Evolutionary conservation across 1,140 invertebrate genomes (phyloP).

Genomic region (Wiebesia pumilae): DNA sequence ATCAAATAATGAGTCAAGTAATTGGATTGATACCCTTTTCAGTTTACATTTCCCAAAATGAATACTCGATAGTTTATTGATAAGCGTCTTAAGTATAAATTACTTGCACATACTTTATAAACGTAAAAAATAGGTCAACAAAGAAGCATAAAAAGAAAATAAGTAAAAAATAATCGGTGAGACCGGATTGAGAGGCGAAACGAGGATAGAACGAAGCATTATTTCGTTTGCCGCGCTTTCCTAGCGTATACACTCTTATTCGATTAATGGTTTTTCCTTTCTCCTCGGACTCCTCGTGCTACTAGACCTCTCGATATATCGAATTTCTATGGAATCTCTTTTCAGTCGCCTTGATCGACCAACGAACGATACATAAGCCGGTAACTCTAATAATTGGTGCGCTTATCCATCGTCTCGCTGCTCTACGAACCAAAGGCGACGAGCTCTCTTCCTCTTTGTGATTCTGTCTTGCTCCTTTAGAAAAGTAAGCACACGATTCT

Average conservation of each 20-base stretch:
- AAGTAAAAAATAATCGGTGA: neutral
- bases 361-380: constrained; percentile 64
- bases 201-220: neutral
- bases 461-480: neutral
- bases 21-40: no score
- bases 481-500: constrained; percentile 18
- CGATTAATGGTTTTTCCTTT: constrained; percentile 62
- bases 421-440: constrained; percentile 11
- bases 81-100: no score
- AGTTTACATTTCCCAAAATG: no score
- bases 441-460: constrained; percentile 34
- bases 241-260: constrained; percentile 42
- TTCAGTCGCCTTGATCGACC: constrained; percentile 60
- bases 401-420: constrained; percentile 63
- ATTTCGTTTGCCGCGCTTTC: constrained; percentile 37
- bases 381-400: constrained; percentile 68
- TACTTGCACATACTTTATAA: no score
- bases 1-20: no score
- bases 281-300: constrained; percentile 45
- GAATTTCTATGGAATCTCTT: constrained; percentile 68
- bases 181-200: neutral
- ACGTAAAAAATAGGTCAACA: neutral
- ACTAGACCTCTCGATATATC: constrained; percentile 49
- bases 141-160: neutral
- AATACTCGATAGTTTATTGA: no score